These are phyloP conservation scores for Chiloscyllium punctatum DNA, from an alignment of 2,797 vertebrate species.

Conservation along the genomic window DNA sequence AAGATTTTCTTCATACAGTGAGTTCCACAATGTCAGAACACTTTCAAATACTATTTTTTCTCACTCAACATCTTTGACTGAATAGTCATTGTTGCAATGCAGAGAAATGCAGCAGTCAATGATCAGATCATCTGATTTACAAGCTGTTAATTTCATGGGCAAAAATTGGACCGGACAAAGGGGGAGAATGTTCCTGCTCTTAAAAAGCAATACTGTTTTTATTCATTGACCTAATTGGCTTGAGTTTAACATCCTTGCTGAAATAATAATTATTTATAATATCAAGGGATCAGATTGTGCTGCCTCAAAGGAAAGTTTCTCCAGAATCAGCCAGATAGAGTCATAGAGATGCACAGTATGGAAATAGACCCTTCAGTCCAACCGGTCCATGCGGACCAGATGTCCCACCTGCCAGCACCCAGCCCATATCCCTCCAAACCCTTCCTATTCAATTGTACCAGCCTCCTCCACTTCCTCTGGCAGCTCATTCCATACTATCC, in stretches of 20 bases:
- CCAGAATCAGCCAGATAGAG: not conserved
- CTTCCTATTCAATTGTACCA: no score
- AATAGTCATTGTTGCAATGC: not conserved
- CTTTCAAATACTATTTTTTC: no score
- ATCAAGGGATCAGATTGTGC: not conserved
- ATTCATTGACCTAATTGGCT: no score
- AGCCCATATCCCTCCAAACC: no score
- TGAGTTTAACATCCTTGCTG: no score
- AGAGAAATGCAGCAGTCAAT: not conserved
- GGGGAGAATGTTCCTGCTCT: not conserved
- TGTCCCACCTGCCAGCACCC: no score
- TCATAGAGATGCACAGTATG: no score
- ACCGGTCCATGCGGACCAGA: no score
- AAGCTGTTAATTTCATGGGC: not conserved
- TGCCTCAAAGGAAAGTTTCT: not conserved
- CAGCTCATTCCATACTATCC: no score
- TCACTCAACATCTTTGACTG: not conserved
- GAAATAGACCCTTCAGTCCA: no score
- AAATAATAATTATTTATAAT: not conserved
- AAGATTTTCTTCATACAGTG: not conserved
- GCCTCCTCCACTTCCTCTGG: no score
- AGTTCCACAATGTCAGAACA: not conserved
- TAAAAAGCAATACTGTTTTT: not conserved
- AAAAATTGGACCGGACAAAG: not conserved
- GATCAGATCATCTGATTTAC: not conserved